Percentiles rank a stretch among this genome's conserved stretches.
Evolutionary conservation across 2,797 vertebrate genomes (phyloP).

Genomic region (Falco concolor): DNA sequence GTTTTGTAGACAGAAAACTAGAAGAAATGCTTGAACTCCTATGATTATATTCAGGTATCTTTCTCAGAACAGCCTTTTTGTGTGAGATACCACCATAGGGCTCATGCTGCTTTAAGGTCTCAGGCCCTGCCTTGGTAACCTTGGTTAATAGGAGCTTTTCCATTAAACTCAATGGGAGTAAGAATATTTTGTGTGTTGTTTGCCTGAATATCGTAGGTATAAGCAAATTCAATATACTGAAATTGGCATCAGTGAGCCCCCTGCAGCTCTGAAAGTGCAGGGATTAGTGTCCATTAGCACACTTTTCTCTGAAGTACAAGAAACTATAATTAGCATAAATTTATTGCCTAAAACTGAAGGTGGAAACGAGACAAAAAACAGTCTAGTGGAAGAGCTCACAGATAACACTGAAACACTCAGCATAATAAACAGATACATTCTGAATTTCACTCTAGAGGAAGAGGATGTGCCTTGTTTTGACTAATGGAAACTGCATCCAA

Average conservation of each 20-base stretch:
- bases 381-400: background rate
- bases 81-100: background rate
- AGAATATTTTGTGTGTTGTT: background rate
- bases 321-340: background rate
- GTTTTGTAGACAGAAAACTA: background rate
- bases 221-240: background rate
- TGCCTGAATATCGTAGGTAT: background rate
- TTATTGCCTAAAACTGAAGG: background rate
- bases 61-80: background rate
- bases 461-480: background rate
- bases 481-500: background rate
- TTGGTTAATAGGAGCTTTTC: background rate
- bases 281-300: conserved; percentile 13
- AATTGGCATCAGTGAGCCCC: background rate
- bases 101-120: background rate
- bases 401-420: background rate
- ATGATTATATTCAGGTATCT: background rate
- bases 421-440: background rate
- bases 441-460: background rate
- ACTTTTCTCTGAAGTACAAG: background rate
- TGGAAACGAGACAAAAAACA: background rate
- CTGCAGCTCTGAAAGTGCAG: conserved; percentile 9
- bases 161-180: background rate
- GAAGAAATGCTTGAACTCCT: background rate
- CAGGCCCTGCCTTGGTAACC: background rate